Base-by-base conservation (phyloP, 1,140 invertebrate genomes). In the Philaenus spumarius region DNA sequence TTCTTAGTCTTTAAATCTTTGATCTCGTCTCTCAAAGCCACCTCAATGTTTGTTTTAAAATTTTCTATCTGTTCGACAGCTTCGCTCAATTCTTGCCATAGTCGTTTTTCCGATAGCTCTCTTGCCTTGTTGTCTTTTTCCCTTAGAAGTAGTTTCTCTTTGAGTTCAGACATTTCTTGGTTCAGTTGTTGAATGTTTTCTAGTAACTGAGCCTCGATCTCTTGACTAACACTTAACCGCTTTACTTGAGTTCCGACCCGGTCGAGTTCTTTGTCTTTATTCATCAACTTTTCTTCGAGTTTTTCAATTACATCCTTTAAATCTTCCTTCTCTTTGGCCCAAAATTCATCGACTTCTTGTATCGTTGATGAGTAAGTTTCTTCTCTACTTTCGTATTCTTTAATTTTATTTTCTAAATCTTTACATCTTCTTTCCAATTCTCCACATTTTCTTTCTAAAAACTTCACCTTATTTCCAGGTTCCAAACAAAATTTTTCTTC, bases 281-380 rank as follows among this genome's bases (percentile, higher is more conserved):
- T 59, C 0, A 62, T 55, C 24, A 73, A 19, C 30, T 71, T 67
- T 9, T 68, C 67, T 42, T 77, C 72, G 3, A 78, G 56, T 6
- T 66, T 69, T 26, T 69, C 70, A 12, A 75, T 65, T 20, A 69
- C 66, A 34, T 67, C 75, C 68, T 83, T 82, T 60, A 84, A 85
- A 0, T 80, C 77, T 1, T 75, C 75, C 63, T 87, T 84, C 71
- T 86, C 77, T 40, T 84, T 81, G 0, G 81, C 80, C 79, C 86
- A 85, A 68, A 89, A 81, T 43, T 84, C 78, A 52, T 87, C 87
- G 1, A 85, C 85, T 55, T 86, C 79, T 62, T 84, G 81, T 62
- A 90, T 72, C 51, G 86, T 88, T 64, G 84, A 82, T 66, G 85
- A 75, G 61, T 87, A 87, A 0, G 83, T 79, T 4, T 77, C 75